Conservation (phyloP, 2,797 vertebrate genomes). For the Percopsis omiscomaycus region DNA sequence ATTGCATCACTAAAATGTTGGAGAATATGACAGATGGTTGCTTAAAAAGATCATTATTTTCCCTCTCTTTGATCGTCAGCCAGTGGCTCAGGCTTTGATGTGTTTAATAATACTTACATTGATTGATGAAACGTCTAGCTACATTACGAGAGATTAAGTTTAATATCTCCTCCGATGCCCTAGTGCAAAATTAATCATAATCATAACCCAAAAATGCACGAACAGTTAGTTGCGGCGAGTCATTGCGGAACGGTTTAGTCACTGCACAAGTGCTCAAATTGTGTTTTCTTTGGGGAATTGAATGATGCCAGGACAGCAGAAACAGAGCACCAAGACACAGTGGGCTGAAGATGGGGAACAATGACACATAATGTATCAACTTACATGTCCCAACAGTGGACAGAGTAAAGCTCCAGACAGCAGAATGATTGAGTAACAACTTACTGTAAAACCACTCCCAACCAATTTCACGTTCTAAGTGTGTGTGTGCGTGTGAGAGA, state of each 20-base stretch:
- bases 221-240: slow-evolving; percentile 13
- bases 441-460: slow-evolving; percentile 74
- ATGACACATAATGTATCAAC: slow-evolving; percentile 74
- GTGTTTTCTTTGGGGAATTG: slow-evolving; percentile 56
- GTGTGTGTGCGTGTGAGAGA: slow-evolving; percentile 1
- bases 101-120: slow-evolving; percentile 42
- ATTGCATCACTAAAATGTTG: slow-evolving; percentile 44
- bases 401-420: slow-evolving; percentile 60
- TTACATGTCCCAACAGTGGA: slow-evolving; percentile 61
- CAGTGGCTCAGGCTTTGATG: slow-evolving; percentile 47
- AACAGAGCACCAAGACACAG: slow-evolving; percentile 39
- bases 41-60: slow-evolving; percentile 34
- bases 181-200: slow-evolving; percentile 56
- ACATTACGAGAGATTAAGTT: slow-evolving; percentile 47
- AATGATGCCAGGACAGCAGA: slow-evolving; percentile 65
- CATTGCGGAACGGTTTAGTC: slow-evolving; percentile 46
- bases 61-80: slow-evolving; percentile 46
- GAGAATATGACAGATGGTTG: slow-evolving; percentile 31
- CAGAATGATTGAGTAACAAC: slow-evolving; percentile 72
- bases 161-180: slow-evolving; percentile 42
- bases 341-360: slow-evolving; percentile 53
- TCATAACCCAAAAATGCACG: slow-evolving; percentile 23
- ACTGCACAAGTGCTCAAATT: slow-evolving; percentile 60
- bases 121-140: slow-evolving; percentile 54
- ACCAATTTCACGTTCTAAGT: slow-evolving; percentile 56